Conservation (phyloP, 2,888 invertebrate genomes). For the Apotomis turbidana region DNA sequence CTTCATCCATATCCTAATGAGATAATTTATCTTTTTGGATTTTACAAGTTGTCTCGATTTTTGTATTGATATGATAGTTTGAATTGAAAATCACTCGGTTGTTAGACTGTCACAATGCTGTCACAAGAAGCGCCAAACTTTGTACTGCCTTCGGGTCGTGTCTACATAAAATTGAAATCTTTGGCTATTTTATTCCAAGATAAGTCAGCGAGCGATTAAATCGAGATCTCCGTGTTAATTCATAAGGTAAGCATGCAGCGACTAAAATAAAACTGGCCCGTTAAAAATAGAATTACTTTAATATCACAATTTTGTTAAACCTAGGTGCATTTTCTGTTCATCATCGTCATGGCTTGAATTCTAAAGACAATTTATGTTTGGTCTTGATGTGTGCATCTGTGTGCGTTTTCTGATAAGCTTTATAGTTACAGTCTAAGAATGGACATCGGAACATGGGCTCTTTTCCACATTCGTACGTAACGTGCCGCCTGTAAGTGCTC, state of each 20-base stretch:
- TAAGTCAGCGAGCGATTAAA: background rate
- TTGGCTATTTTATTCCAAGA: too few species aligned
- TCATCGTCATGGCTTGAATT: slow-evolving; percentile 80
- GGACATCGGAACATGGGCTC: slow-evolving; percentile 82
- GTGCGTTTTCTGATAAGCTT: slow-evolving; percentile 81
- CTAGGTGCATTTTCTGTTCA: slow-evolving; percentile 45
- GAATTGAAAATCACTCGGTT: background rate
- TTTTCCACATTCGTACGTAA: slow-evolving; percentile 87
- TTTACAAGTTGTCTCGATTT: too few species aligned
- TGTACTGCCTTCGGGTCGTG: background rate
- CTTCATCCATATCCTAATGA: too few species aligned
- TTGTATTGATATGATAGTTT: too few species aligned
- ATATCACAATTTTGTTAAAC: slow-evolving; percentile 71
- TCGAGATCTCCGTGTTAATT: background rate
- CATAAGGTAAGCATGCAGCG: slow-evolving; percentile 10
- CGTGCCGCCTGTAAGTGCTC: slow-evolving; percentile 88
- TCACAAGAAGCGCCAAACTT: background rate
- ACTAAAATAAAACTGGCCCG: slow-evolving; percentile 21
- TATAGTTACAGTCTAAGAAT: slow-evolving; percentile 77
- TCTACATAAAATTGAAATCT: background rate
- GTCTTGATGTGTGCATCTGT: slow-evolving; percentile 81
- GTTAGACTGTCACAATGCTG: background rate
- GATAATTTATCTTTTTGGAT: too few species aligned
- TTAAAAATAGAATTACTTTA: slow-evolving; percentile 53
- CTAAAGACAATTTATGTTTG: slow-evolving; percentile 83